A percentile compares a stretch with the other conserved stretches of the same genome.
Conservation (phyloP, 37 sponge, comb jelly and placozoan species). For the Halisarca cf. caerulea region DNA sequence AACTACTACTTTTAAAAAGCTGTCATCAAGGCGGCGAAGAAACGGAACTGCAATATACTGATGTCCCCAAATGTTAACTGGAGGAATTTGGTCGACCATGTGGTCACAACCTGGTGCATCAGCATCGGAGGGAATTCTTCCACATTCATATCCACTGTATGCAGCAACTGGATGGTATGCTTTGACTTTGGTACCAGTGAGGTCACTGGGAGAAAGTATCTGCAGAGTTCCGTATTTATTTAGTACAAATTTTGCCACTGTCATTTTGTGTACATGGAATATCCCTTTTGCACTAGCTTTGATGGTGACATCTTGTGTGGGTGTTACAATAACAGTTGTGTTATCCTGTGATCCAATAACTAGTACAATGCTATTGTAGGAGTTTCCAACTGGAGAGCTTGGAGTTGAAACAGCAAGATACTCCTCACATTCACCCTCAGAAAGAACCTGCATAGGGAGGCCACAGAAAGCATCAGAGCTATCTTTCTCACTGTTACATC, state of each 20-base stretch:
- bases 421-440: background rate
- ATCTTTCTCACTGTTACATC: background rate
- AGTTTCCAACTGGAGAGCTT: too few species aligned
- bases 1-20: background rate
- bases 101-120: background rate
- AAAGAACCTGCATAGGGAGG: background rate
- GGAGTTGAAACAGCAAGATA: background rate
- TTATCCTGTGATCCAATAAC: background rate
- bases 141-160: slow-evolving; percentile 28
- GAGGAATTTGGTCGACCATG: slow-evolving; percentile 20
- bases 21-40: too few species aligned
- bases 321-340: background rate
- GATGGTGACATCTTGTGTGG: background rate
- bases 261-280: background rate
- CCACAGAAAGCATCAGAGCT: slow-evolving; percentile 13
- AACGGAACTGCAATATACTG: background rate
- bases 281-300: background rate
- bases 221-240: background rate
- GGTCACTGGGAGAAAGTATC: background rate
- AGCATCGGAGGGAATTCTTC: background rate
- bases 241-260: background rate
- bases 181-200: background rate
- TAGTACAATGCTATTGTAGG: slow-evolving; percentile 1
- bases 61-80: background rate
- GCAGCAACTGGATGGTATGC: background rate